Evolutionary conservation across 2,888 invertebrate species (phyloP), one percentile per base, ranked within the genome.

Genomic region (Drosophila borborema): DNA sequence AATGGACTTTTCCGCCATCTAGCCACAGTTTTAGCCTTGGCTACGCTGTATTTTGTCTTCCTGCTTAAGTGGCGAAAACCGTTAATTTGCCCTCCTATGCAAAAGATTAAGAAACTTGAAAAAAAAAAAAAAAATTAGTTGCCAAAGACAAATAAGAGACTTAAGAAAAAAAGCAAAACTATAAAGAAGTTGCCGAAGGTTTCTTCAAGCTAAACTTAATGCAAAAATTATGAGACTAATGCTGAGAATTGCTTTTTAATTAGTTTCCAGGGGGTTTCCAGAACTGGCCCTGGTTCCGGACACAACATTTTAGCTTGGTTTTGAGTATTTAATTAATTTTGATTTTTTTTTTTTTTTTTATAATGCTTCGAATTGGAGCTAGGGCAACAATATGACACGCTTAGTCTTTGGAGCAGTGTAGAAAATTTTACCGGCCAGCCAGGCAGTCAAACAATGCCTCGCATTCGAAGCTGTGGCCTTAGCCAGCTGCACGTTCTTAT

Each of bases 201-300:
- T 36, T 36, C 34, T 55, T n/a, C n/a, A 0, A 46, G 66, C 46
- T 34, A 62, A 62, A 51, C 16, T 51, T n/a, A 16, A 49, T 38
- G 38, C 66, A 49, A 28, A 64, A 64, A 68, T 65, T 69, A 75
- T 78, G 61, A 61, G 38, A 63, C 55, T 70, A 74, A 72, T 64
- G 31, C 65, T 45, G 46, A 60, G 59, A 74, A 89, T 72, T 65
- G 76, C 78, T 82, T 89, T 80, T 82, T 82, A 89, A 89, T 89
- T 88, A 73, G 80, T 85, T 83, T 84, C 49, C 51, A 68, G 56
- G 67, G 58, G 58, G 67, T 65, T 64, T 46, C 16, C 36, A 48
- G 49, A 60, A 60, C 45, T 60, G 55, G 10, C 16, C 2, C 38
- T 46, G 54, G 48, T 43, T 31, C 14, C 20, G 36, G 18, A 41